Evolutionary conservation across 2,113 vertebrate genomes (phyloP).

Genomic region (Nipponia nippon): DNA sequence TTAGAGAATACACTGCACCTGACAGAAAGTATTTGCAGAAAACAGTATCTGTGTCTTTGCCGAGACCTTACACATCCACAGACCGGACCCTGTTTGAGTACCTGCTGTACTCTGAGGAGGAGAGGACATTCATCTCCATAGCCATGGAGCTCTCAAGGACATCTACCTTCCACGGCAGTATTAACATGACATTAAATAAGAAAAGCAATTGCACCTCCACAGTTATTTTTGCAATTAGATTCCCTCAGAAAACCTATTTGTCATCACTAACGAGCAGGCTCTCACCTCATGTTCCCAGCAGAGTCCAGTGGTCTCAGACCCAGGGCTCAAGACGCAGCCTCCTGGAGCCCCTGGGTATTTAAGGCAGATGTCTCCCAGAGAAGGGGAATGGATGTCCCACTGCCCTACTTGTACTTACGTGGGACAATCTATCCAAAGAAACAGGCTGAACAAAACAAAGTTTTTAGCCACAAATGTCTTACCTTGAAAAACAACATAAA

Average conservation of each 20-base stretch:
- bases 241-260: background rate
- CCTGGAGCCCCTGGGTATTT: fast-evolving
- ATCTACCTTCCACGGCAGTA: background rate
- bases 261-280: background rate
- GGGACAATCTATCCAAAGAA: background rate
- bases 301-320: background rate
- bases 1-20: background rate
- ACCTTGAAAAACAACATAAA: background rate
- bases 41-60: background rate
- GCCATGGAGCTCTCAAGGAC: background rate
- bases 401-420: background rate
- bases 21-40: background rate
- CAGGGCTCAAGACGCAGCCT: fast-evolving
- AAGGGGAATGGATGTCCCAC: background rate
- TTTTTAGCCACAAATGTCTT: background rate
- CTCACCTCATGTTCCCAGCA: background rate
- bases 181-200: background rate
- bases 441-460: background rate
- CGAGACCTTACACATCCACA: background rate
- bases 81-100: background rate
- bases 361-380: background rate
- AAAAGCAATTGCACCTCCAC: background rate
- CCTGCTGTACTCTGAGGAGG: background rate
- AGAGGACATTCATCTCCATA: background rate
- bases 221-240: background rate